Evolutionary conservation across 2,888 invertebrate species (phyloP).

Genomic region (Smittia sp.): DNA sequence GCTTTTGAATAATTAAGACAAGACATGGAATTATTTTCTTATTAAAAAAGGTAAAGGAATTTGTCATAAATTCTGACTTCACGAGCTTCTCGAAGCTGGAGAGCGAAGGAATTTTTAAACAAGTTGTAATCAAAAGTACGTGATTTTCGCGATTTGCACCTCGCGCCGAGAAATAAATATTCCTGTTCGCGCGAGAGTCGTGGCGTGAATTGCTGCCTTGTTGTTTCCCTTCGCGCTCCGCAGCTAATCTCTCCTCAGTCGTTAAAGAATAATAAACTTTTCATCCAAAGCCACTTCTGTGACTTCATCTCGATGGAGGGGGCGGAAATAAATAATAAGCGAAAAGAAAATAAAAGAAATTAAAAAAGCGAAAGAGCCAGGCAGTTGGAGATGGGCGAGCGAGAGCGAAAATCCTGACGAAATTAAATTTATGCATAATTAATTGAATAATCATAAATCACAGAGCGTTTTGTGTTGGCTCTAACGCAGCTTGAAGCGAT

Average conservation of each 20-base stretch:
- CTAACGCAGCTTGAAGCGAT: not conserved
- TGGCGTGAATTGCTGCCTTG: conserved; percentile 21
- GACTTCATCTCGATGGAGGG: not conserved
- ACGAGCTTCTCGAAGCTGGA: not conserved
- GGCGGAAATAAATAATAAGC: conserved; percentile 10
- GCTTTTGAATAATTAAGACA: conserved; percentile 19
- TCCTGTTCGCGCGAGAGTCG: not conserved
- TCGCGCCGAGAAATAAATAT: not conserved
- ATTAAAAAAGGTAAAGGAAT: conserved; percentile 8
- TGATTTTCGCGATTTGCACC: conserved; percentile 12
- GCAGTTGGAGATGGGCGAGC: conserved; percentile 1
- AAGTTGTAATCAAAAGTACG: conserved; percentile 17
- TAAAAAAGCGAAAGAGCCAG: not conserved
- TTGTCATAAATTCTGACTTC: conserved; percentile 7
- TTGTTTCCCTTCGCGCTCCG: conserved; percentile 17
- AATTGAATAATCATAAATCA: conserved; percentile 39
- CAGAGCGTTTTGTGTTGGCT: conserved; percentile 7
- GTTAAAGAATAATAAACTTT: conserved; percentile 27
- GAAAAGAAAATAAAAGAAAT: conserved; percentile 22
- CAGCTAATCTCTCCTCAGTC: conserved; percentile 20
- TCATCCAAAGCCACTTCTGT: not conserved
- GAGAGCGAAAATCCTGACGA: conserved; percentile 20
- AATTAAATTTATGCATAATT: conserved; percentile 40
- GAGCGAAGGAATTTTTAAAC: conserved; percentile 19
- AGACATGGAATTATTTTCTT: not conserved